Conservation (phyloP, 1,140 invertebrate genomes). For the Mizuhopecten yessoensis region DNA sequence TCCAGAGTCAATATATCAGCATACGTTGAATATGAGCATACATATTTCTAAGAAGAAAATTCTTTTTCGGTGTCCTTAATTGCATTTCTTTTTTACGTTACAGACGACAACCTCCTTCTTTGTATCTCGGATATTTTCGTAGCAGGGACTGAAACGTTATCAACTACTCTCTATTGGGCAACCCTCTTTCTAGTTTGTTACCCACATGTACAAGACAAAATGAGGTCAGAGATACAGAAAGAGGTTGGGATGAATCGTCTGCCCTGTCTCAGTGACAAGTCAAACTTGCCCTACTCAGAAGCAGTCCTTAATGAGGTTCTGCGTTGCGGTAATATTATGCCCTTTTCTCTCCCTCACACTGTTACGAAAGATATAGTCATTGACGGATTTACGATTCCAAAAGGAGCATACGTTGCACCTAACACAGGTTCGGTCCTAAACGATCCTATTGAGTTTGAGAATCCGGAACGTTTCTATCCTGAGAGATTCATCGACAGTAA, state of each 20-base stretch:
- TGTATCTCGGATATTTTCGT: conserved; percentile 42
- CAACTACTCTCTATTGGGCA: conserved; percentile 41
- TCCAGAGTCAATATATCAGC: background rate
- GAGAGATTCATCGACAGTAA: conserved; percentile 85
- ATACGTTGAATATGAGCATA: background rate
- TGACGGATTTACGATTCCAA: conserved; percentile 77
- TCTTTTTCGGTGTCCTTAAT: background rate
- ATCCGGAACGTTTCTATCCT: conserved; percentile 88
- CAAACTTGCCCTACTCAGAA: conserved; percentile 47
- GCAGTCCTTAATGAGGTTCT: conserved; percentile 51
- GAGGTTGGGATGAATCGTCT: background rate
- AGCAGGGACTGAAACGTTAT: conserved; percentile 43
- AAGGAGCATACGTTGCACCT: conserved; percentile 72
- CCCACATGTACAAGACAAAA: conserved; percentile 43
- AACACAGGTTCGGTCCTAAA: conserved; percentile 72
- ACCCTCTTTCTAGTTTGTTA: background rate
- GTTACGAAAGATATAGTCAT: conserved; percentile 47
- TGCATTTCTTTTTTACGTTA: background rate
- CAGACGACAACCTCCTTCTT: conserved; percentile 42
- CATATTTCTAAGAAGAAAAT: background rate
- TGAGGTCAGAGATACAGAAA: conserved; percentile 44
- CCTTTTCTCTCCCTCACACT: conserved; percentile 40
- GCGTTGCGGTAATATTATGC: conserved; percentile 48
- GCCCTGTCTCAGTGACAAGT: conserved; percentile 6
- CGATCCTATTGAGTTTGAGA: conserved; percentile 85